A percentile compares a stretch with the other conserved stretches of the same genome.
Conservation (phyloP, 2,888 invertebrate genomes). For the Ypsolopha scabrella region DNA sequence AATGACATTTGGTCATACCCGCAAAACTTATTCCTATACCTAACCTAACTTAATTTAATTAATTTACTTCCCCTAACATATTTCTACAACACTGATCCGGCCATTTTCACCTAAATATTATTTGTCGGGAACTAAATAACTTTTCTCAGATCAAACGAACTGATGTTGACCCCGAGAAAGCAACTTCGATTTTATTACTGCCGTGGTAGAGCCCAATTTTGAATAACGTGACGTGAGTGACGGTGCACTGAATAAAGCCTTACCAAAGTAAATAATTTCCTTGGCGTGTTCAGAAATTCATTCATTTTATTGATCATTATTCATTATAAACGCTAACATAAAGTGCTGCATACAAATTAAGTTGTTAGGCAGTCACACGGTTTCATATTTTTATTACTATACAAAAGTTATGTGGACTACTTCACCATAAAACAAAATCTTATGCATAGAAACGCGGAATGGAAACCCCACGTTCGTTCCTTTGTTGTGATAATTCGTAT, state of each 20-base stretch:
- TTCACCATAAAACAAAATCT: constrained; percentile 2
- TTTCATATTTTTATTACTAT: constrained; percentile 26
- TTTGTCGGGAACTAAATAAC: constrained; percentile 38
- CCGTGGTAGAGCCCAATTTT: no score
- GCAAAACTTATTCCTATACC: constrained; percentile 41
- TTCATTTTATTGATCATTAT: constrained; percentile 54
- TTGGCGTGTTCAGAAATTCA: not conserved
- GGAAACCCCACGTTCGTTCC: not conserved
- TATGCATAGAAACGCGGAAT: not conserved
- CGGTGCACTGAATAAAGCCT: not conserved
- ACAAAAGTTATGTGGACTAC: constrained; percentile 18
- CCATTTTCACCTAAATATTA: constrained; percentile 45
- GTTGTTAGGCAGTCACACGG: constrained; percentile 32
- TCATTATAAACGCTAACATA: constrained; percentile 47
- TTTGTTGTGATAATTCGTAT: not conserved
- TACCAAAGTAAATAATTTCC: not conserved
- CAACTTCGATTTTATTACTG: no score
- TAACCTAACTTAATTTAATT: constrained; percentile 58
- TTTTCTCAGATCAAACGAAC: constrained; percentile 40
- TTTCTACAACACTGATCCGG: constrained; percentile 32
- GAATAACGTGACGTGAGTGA: no score
- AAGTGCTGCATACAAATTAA: constrained; percentile 42
- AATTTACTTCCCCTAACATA: constrained; percentile 50
- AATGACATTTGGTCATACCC: constrained; percentile 17
- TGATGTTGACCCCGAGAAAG: not conserved